Conservation (phyloP, 2,797 vertebrate genomes). For the Dendrocincla tyrannina region DNA sequence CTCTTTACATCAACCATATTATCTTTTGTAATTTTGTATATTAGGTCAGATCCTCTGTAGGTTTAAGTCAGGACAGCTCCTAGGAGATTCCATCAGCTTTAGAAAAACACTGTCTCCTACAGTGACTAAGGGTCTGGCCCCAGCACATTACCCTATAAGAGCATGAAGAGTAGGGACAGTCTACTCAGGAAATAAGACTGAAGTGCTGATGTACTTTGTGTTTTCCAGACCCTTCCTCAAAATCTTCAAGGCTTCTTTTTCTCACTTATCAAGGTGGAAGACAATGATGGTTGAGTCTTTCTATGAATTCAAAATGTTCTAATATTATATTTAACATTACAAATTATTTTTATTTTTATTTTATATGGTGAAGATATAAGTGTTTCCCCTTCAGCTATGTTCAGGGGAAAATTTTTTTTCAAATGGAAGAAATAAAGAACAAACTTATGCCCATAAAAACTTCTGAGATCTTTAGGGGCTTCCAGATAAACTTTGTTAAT, state of each 20-base stretch:
- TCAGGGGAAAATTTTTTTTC: neutral
- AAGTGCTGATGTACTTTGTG: neutral
- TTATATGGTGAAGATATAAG: neutral
- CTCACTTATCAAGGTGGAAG: neutral
- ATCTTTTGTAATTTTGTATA: neutral
- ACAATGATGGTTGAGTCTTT: neutral
- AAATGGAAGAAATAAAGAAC: neutral
- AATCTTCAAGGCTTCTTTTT: neutral
- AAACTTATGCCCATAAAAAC: neutral
- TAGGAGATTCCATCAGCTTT: neutral
- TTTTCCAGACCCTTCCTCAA: neutral
- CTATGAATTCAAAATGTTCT: neutral
- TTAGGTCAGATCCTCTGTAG: neutral
- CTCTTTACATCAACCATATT: neutral
- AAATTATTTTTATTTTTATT: neutral
- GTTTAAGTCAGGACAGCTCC: neutral
- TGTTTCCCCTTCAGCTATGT: neutral
- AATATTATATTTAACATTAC: neutral
- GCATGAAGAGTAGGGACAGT: neutral
- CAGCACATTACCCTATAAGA: neutral
- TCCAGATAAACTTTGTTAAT: conserved; percentile 18
- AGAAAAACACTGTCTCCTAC: neutral
- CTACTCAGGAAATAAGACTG: neutral
- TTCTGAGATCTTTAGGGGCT: neutral
- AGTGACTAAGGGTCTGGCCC: neutral